Evolutionary conservation across 2,797 vertebrate genomes (phyloP).

Genomic region (Apogon hyalosoma): DNA sequence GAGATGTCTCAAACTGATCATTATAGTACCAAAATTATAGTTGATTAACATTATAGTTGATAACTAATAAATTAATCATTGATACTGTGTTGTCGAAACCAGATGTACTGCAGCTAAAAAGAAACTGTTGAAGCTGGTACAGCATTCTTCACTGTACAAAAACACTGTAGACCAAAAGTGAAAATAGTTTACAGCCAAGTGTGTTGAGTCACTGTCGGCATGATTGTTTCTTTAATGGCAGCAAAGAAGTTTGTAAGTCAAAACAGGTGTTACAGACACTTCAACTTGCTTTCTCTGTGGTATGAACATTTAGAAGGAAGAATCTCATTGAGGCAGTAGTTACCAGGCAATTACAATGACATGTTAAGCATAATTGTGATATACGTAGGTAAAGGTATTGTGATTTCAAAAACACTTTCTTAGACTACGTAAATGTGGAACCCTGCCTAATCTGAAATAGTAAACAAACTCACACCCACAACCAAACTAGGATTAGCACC

Average conservation of each 20-base stretch:
- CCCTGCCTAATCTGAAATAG: background rate
- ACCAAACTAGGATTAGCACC: conserved; percentile 13
- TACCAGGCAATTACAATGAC: background rate
- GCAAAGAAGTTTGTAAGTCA: background rate
- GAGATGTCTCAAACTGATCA: too few relatives aligned
- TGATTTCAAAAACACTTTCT: background rate
- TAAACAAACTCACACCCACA: conserved; percentile 2
- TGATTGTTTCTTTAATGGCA: background rate
- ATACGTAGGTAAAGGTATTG: background rate
- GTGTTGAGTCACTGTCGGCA: conserved; percentile 9
- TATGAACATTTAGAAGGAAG: background rate
- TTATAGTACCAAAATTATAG: too few relatives aligned
- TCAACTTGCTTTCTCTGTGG: background rate
- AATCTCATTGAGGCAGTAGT: background rate
- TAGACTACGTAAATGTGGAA: background rate
- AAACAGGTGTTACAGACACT: background rate
- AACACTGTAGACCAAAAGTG: conserved; percentile 22
- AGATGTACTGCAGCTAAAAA: background rate
- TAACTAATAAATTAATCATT: too few relatives aligned
- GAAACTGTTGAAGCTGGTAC: background rate
- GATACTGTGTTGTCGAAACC: too few relatives aligned
- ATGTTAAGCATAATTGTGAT: background rate
- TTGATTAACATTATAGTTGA: too few relatives aligned
- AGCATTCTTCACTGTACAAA: background rate
- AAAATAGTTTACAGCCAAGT: conserved; percentile 2